Base-by-base conservation (phyloP, 2,113 vertebrate species). In the Nipponia nippon region DNA sequence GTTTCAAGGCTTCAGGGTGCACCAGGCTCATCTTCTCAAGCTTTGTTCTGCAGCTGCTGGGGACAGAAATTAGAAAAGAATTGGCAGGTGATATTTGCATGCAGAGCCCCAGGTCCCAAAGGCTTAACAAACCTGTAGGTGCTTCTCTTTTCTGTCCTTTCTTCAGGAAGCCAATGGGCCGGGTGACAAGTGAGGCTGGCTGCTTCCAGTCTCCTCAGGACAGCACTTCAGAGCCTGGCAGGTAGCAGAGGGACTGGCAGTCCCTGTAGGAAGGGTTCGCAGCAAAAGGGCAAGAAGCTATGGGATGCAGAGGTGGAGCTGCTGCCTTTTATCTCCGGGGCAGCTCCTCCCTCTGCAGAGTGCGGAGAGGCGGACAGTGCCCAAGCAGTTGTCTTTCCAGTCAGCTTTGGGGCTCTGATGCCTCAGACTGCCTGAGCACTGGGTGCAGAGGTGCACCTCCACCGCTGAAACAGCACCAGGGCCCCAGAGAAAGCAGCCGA, bases 301-400 rank as follows among this genome's bases (percentile, higher is more conserved):
- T 61, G 76, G 36, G 42, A 86, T 36, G 8, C 76, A 69, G 81
- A 95, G 94, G 97, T 89, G 95, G 94, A 93, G 97, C 89, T 55
- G 42, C 46, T 67, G 42, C 86, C 80, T 90, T 93, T 90, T 73
- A 62, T 77, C 46, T 88, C 32, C 4, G 10, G 49, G 71, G 66
- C 80, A 92, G 83, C 96, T 95, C 96, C 93, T 92, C 96, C 97
- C 56, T 72, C 65, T 78, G 40, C 77, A 36, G 56, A 69, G 10
- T 4, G 47, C 18, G 19, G 47, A 65, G 70, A 90, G 63, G 44
- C 2, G 0, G 56, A 9, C 34, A 42, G 71, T 93, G 75, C 75
- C 55, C 20, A 21, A 70, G 78, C 49, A 65, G 85, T 55, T 88
- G 53, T 66, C 82, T 58, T 67, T 66, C 76, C 79, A 36, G 62